Conservation (phyloP, 2,797 vertebrate species). For the Microctenopoma lineatum region DNA sequence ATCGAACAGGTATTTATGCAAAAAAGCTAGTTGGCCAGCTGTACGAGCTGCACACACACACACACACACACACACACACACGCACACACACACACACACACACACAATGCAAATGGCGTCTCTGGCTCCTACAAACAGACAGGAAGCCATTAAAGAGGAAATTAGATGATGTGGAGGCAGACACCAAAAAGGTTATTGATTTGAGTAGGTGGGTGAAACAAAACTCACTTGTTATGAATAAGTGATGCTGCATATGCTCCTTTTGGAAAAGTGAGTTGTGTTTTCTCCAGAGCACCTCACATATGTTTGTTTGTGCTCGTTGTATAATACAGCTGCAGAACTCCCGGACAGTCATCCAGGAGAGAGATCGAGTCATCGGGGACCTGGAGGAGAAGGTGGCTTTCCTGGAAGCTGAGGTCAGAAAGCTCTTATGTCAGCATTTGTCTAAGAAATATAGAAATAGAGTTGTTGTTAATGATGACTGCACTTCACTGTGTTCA, state of each 20-base stretch:
- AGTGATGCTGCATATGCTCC: conserved; percentile 49
- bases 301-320: conserved; percentile 25
- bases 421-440: conserved; percentile 10
- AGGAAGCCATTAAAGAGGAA: conserved; percentile 57
- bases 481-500: neutral
- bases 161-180: conserved; percentile 51
- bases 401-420: conserved; percentile 93
- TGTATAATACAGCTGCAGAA: conserved; percentile 88
- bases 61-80: conserved; percentile 7
- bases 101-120: conserved; percentile 19
- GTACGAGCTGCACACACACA: neutral
- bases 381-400: conserved; percentile 92
- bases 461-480: neutral
- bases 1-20: conserved; percentile 90
- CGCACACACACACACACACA: neutral
- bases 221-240: conserved; percentile 57
- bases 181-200: conserved; percentile 43
- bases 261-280: conserved; percentile 2
- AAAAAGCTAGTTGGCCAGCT: conserved; percentile 4
- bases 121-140: conserved; percentile 15
- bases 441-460: neutral
- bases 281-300: neutral
- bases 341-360: conserved; percentile 87
- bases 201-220: conserved; percentile 30
- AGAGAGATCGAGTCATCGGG: conserved; percentile 86